Conservation (phyloP, 2,797 vertebrate genomes). For the Setipinna tenuifilis region DNA sequence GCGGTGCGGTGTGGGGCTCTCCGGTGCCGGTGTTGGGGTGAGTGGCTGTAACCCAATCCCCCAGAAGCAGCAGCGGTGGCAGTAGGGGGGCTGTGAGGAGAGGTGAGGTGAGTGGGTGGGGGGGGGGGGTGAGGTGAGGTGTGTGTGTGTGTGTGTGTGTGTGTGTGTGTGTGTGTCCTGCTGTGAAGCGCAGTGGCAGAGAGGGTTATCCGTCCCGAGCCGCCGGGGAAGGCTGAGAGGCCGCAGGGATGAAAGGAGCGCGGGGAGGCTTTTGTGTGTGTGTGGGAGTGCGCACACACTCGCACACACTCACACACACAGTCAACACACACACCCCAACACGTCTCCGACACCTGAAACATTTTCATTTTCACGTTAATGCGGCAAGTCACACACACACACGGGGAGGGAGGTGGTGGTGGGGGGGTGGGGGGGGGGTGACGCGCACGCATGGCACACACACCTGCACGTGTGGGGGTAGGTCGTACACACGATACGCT, state of each 20-base stretch:
- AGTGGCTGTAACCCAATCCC: neutral
- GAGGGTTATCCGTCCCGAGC: neutral
- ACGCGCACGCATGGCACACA: constrained; percentile 37
- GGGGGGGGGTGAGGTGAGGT: neutral
- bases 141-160: too few relatives aligned
- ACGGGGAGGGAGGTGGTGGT: too few relatives aligned
- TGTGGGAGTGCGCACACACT: neutral
- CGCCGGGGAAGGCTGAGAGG: neutral
- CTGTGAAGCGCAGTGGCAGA: neutral
- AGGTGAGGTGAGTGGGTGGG: too few relatives aligned
- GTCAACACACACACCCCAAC: constrained; percentile 38
- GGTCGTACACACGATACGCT: constrained; percentile 26
- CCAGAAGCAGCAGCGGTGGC: neutral
- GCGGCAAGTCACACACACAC: neutral
- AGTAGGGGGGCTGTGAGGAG: too few relatives aligned
- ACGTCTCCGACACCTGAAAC: constrained; percentile 58
- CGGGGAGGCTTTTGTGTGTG: constrained; percentile 15
- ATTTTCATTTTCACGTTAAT: constrained; percentile 38
- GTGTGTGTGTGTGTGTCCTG: neutral
- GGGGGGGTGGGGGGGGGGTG: neutral
- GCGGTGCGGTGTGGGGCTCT: neutral
- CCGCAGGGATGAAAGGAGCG: constrained; percentile 10
- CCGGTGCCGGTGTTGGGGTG: neutral
- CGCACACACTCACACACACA: constrained; percentile 45
- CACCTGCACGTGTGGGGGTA: neutral